Evolutionary conservation across 2,113 vertebrate genomes (phyloP).

Genomic region (Telmatochromis sp.): DNA sequence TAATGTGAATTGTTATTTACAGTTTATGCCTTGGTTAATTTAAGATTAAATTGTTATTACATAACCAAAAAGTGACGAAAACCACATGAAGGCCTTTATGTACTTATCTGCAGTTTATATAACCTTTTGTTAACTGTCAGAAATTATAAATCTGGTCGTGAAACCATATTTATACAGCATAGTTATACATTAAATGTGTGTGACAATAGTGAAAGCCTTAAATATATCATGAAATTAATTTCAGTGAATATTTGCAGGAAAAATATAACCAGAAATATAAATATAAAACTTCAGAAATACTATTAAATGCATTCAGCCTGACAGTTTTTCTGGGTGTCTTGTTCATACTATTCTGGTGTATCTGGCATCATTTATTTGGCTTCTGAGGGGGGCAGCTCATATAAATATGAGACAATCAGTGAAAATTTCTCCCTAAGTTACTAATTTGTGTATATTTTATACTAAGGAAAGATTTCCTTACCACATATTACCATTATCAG

Average conservation of each 20-base stretch:
- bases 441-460: background rate
- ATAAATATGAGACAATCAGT: background rate
- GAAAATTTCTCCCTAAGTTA: background rate
- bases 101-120: background rate
- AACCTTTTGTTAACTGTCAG: background rate
- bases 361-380: background rate
- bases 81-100: background rate
- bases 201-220: background rate
- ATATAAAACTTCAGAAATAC: background rate
- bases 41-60: background rate
- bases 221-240: background rate
- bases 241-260: background rate
- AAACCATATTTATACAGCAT: background rate
- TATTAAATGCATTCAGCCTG: background rate
- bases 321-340: background rate
- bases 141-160: background rate
- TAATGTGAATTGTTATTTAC: background rate
- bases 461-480: background rate
- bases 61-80: background rate
- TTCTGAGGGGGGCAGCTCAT: background rate
- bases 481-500: background rate
- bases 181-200: background rate
- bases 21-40: background rate
- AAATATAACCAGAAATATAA: background rate
- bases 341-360: rapidly evolving